Base-by-base conservation (phyloP, 2,797 vertebrate species). In the Pseudomugil gertrudae region DNA sequence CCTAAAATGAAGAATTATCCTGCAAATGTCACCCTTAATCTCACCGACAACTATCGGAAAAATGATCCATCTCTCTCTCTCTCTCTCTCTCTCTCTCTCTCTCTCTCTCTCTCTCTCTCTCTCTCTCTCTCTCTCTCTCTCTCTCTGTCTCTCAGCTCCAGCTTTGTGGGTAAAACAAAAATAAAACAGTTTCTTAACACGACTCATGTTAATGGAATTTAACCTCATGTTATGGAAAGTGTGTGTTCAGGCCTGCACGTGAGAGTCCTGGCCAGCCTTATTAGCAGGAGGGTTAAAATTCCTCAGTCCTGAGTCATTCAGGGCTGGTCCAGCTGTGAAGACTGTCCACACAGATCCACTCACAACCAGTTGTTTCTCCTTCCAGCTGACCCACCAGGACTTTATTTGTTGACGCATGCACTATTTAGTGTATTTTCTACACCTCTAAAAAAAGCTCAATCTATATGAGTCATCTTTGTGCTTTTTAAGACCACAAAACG, bases 201-300 rank as follows among this genome's bases (percentile, higher is more conserved):
- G 50, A 21, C 15, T 36, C 0, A 23, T 15, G 40, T 23, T 43
- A n/a, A 4, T n/a, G 6, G 10, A 40, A 38, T 24, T 2, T 21
- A 9, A 4, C 8, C 29, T 10, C 13, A 27, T 21, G 45, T 40
- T 2, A 17, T 27, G 19, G 27, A 19, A 52, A 29, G 55, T 54
- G 51, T 76, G 68, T 71, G 78, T 80, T 61, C 21, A 21, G 55
- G 51, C 63, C 74, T 82, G 79, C 79, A 72, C 24, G 30, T 72
- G 76, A 76, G 57, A 5, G 51, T 72, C 55, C 58, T 36, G 30
- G 53, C 30, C 72, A 67, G 66, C 55, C 65, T 72, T 67, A 69
- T 90, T 78, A 77, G 54, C 10, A 9, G 56, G 64, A 85, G 87
- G 43, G 62, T 79, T 90, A 54, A 72, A 84, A 91, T 91, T 88